Conservation (phyloP, 2,888 invertebrate species). For the Rhodophaea formosa region DNA sequence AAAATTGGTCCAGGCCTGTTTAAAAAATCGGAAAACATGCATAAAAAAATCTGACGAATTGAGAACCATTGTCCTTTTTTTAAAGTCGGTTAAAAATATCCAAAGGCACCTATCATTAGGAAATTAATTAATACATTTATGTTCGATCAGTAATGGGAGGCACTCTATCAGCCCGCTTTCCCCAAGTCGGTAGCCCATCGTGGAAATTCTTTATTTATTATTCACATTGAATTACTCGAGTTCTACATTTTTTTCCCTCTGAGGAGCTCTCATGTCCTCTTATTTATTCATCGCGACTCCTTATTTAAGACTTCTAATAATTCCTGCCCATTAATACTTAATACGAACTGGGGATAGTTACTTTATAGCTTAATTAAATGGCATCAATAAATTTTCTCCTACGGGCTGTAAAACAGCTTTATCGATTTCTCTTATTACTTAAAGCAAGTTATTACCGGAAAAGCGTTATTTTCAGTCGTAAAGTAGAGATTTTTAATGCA, state of each 20-base stretch:
- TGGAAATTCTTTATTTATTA: conserved; percentile 68
- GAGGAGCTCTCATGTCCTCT: conserved; percentile 58
- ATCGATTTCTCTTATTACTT: not conserved
- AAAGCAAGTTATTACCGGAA: not conserved
- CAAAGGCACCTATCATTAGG: not conserved
- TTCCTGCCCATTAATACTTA: conserved; percentile 43
- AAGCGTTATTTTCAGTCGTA: not conserved
- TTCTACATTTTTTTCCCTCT: conserved; percentile 61
- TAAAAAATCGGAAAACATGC: no score
- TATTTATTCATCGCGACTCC: conserved; percentile 61
- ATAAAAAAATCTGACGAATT: no score
- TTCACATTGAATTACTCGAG: conserved; percentile 68
- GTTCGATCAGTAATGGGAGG: conserved; percentile 45
- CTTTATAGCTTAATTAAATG: conserved; percentile 27
- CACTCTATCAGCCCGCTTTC: conserved; percentile 40
- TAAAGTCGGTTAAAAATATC: no score
- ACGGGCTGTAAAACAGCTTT: not conserved
- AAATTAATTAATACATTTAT: conserved; percentile 53
- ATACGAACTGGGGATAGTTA: conserved; percentile 32
- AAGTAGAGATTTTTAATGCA: not conserved
- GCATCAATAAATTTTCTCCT: conserved; percentile 10
- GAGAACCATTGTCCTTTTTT: no score
- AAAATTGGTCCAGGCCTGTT: no score
- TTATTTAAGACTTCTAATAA: conserved; percentile 56
- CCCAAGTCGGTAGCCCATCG: conserved; percentile 43